Percentiles rank a stretch among this genome's conserved stretches.
These are phyloP conservation scores for Oncopodura yosiiana DNA, from an alignment of 1,140 invertebrate species.

Conservation along the genomic window DNA sequence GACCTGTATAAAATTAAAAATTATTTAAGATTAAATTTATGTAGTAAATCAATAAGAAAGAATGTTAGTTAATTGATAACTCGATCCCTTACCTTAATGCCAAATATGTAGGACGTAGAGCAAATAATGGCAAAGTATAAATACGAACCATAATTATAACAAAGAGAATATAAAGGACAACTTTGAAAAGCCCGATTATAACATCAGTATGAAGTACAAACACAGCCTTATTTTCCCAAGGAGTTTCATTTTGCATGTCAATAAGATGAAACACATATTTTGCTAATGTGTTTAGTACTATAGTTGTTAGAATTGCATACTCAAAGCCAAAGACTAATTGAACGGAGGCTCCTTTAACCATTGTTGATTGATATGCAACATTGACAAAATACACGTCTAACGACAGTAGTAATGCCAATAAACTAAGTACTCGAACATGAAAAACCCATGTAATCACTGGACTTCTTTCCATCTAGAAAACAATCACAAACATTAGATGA, in stretches of 20 bases:
- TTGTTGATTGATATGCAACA: constrained; percentile 89
- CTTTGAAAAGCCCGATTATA: constrained; percentile 71
- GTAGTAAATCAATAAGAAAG: neutral
- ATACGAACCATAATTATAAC: constrained; percentile 94
- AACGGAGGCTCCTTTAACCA: constrained; percentile 88
- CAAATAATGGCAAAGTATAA: constrained; percentile 95
- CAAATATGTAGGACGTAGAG: constrained; percentile 97
- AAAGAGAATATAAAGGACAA: constrained; percentile 86
- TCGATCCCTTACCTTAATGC: constrained; percentile 63
- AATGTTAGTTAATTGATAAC: constrained; percentile 1
- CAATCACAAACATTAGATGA: constrained; percentile 30
- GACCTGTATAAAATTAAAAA: constrained; percentile 50
- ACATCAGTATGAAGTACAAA: constrained; percentile 94
- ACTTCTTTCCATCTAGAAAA: constrained; percentile 91
- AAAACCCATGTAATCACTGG: constrained; percentile 93
- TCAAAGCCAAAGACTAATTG: constrained; percentile 99
- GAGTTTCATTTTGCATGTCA: constrained; percentile 87
- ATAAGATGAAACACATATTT: constrained; percentile 93
- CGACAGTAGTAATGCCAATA: constrained; percentile 67
- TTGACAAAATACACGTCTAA: constrained; percentile 83
- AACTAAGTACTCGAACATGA: constrained; percentile 78
- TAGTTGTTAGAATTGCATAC: constrained; percentile 92
- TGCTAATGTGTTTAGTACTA: constrained; percentile 84
- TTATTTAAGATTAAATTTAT: neutral
- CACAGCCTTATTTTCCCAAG: constrained; percentile 99